Base-by-base conservation (phyloP, 1,140 invertebrate genomes). In the Lethocerus indicus region DNA sequence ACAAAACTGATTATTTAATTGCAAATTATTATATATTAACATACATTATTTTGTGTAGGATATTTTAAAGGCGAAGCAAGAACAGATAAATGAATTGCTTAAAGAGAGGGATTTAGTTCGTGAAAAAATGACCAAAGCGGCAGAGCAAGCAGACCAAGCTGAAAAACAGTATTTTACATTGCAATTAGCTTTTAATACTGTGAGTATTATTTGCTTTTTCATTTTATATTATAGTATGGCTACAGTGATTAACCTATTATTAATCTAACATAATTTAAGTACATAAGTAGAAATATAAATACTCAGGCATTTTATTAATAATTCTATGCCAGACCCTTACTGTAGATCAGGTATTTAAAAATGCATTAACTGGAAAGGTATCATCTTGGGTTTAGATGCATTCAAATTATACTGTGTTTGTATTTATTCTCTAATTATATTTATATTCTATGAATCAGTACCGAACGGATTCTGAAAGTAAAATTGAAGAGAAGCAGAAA, bases 41-140 rank as follows among this genome's bases (percentile, higher is more conserved):
- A n/a, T n/a, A n/a, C 16, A 32, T 32, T 32, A 32, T 32, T 32
- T 32, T 32, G 29, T 36, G 1, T 9, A 35, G 28, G 28, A 35
- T 23, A 14, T 47, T 16, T 35, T 95, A 49, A 83, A 86, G 62
- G 89, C 94, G 64, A 96, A 93, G 63, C 86, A 93, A 61, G 79
- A 86, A 52, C 87, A 95, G 59, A 82, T 96, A 56, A 87, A 92
- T 60, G 78, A 86, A 58, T 69, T 96, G 36, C 73, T 93, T 62
- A 82, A 82, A 51, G 90, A 95, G 62, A 67, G 87, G 47, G 90
- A 96, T 60, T 62, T 93, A 53, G 91, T 94, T 64, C 71, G 88
- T 57, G 75, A 81, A 40, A 85, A 90, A 64, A 70, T 87, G 66
- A 74, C 72, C 60, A 73, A 76, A 63, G 75, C 80, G 35, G 76